Base-by-base conservation (phyloP, 2,888 invertebrate genomes). In the Odontocerum albicorne region DNA sequence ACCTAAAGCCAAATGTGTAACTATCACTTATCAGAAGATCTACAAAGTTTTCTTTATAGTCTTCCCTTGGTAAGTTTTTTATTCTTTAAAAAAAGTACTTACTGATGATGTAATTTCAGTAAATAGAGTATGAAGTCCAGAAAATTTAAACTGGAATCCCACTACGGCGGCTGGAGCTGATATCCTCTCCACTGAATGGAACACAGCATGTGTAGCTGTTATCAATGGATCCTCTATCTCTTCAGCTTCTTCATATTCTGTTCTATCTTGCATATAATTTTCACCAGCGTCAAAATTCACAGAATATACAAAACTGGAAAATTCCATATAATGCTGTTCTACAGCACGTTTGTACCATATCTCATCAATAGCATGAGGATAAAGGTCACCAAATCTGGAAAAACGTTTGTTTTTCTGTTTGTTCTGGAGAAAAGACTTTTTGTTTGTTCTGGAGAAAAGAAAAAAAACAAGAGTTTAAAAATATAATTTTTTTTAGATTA, bases 281-380 rank as follows among this genome's bases (percentile, higher is more conserved):
- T 50, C 33, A 66, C 77, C 75, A 20, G 79, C 75, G 65, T 83
- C 80, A 64, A 83, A 79, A 10, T 84, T 84, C 21, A 85, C 81
- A 7, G 84, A 82, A 65, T 81, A 85, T 1, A 86, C 82, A 63
- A 83, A 85, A 45, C 81, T 80, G 20, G 76, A 74, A 1, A 78
- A 73, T 52, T 82, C 77, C 2, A 77, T 68, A 60, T 78, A 77
- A 65, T 84, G 74, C 55, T 83, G 81, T 60, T 85, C 83, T 0
- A 86, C 84, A 1, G 85, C 84, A 39, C 84, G 71, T 64, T 77
- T 78, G 66, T 86, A 86, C 84, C 84, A 86, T 3, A 83, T 70
- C 67, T 86, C 85, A 61, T 86, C 85, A 16, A 82, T 83, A 4
- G 85, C 82, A 55, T 73, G 71, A 21, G 78, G 76, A 65, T 84